Base-by-base conservation (phyloP, 1,140 invertebrate species). In the Myzus persicae region DNA sequence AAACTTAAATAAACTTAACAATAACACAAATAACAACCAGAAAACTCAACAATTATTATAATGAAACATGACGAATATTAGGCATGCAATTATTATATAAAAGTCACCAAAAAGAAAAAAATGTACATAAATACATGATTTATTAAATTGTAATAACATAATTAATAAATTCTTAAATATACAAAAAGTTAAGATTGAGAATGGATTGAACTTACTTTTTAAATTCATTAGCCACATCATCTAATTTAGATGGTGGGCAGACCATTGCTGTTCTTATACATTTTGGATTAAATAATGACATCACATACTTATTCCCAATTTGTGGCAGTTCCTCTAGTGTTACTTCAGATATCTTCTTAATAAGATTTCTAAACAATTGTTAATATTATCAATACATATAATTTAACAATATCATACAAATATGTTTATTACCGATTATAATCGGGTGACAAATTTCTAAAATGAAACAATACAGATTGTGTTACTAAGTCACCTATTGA, bases 171-270 rank as follows among this genome's bases (percentile, higher is more conserved):
- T 76, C 14, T 76, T 76, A 14, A 76, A 76, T 76, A 14, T n/a
- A 76, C 1, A 76, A n/a, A 76, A 36, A n/a, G 59, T 18, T 76
- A 11, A n/a, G 5, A 18, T 76, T 76, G 14, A 76, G 59, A 76
- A 76, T n/a, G 42, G 7, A 40, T 94, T 94, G 92, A 93, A 94
- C 90, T 96, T 95, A 97, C 97, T 96, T 95, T 94, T 96, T 96
- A 94, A 98, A 97, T 76, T 96, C 96, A 24, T 95, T 95, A 40
- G 95, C 95, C 91, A 97, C 95, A 94, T 97, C 97, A 36, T 96
- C 94, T 76, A 97, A 96, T 95, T 98, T 98, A 87, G 96, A 96
- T n/a, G 97, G 97, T 95, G 97, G 96, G 95, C 97, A 98, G 48
- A 97, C 97, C 91, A 98, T 95, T 76, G 96, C 96, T 81, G 97